Base-by-base conservation (phyloP, 2,113 vertebrate genomes). In the Cavia porcellus region DNA sequence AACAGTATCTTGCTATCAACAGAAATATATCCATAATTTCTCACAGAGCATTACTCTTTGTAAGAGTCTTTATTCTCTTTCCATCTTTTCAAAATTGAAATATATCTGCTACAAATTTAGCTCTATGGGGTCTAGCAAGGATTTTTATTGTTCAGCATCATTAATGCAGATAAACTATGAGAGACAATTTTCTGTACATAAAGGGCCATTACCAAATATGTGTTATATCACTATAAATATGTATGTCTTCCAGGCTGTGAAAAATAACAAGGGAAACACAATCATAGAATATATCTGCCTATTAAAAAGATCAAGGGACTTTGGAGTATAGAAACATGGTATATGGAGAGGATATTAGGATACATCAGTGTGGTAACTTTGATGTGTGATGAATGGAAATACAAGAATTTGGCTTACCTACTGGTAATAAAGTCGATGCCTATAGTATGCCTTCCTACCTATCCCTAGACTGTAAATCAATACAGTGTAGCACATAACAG, bases 101-200 rank as follows among this genome's bases (percentile, higher is more conserved):
- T 55, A 32, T 45, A 15, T 52, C 13, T 88, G 5, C 42, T 50
- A 19, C 13, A 12, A 72, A 61, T 52, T 20, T 14, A 77, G 15
- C 0, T 11, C 17, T 55, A 17, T 25, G 70, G 1, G 4, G 3
- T 47, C 25, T 77, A 52, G 77, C 9, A 52, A 45, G 28, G 10
- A 57, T 77, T 4, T 66, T 79, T 30, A 57, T 25, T 86, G 17
- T n/a, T 59, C 11, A 68, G 22, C 17, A 35, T 83, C 82, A 68
- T 68, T 77, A 75, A 83, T 61, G 38, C 61, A 61, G 87, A 90
- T 24, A 96, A 94, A 88, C 77, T 82, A 77, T 75, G 47, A n/a
- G 5, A 74, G 32, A 77, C 30, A 61, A 83, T 5, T 10, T 77
- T 30, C 42, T 66, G 32, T 35, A 64, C 55, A 81, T 75, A 83